Evolutionary conservation across 2,888 invertebrate genomes (phyloP), one percentile per base, ranked within the genome.

Genomic region (Ophion obscuratus): DNA sequence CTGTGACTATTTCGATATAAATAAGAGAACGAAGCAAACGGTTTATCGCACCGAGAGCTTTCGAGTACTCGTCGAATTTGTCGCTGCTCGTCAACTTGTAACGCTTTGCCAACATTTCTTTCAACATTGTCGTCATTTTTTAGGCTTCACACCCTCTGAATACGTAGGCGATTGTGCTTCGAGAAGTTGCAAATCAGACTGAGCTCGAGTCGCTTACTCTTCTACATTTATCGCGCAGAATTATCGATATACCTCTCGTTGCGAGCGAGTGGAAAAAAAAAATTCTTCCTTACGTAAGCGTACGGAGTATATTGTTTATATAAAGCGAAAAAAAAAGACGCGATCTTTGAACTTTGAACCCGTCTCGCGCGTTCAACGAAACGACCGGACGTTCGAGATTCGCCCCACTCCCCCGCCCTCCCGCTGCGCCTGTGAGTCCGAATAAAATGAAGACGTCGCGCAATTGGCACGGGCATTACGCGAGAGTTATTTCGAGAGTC

Each of bases 51-150:
- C 97, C 98, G 84, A 98, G 94, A 80, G 97, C 96, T 95, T 97
- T 97, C 97, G 98, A 97, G 95, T 97, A 97, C 85, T 97, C 97
- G 91, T 98, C 98, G 94, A 98, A 98, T 93, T 98, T 97, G 90
- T 98, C 97, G 91, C 97, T 97, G 86, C 95, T 95, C 89, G 95
- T 94, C 94, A 98, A 96, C 94, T 98, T 98, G 96, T 97, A 98
- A 94, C 96, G 97, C 95, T 97, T 97, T 93, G 97, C 97, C 66
- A 95, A 92, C 89, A 95, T 94, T n/a, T 92, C 89, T 76, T 89
- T 89, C 76, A 85, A 83, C n/a, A 71, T 3, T 11, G 68, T 66
- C 57, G 67, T 76, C 40, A 77, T 85, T 61, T 62, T 61, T 31
- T 31, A 31, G 31, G 4, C 6, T 10, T 20, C n/a, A 10, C 11